Evolutionary conservation across 1,140 invertebrate genomes (phyloP).

Genomic region (Goniozus legneri): DNA sequence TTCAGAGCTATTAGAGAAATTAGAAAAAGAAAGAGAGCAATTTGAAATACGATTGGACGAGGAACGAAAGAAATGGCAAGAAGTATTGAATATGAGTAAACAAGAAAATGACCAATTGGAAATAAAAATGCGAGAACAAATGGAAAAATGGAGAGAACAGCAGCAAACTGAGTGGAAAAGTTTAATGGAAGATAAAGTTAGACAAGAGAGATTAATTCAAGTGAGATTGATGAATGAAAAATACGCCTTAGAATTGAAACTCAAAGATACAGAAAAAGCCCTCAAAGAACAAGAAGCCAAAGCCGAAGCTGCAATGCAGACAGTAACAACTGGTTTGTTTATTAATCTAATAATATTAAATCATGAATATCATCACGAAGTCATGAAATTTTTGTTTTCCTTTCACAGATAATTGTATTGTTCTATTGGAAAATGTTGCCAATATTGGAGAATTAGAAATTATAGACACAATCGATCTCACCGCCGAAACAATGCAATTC

Average conservation of each 20-base stretch:
- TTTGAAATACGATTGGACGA: slow-evolving; percentile 53
- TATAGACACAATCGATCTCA: slow-evolving; percentile 52
- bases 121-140: slow-evolving; percentile 47
- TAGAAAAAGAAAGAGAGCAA: slow-evolving; percentile 51
- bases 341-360: slow-evolving; percentile 3
- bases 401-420: slow-evolving; percentile 12
- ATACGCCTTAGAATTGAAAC: slow-evolving; percentile 33
- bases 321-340: slow-evolving; percentile 15
- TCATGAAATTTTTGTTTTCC: slow-evolving; percentile 7
- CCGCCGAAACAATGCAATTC: slow-evolving; percentile 22
- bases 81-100: slow-evolving; percentile 49
- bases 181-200: slow-evolving; percentile 43
- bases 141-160: slow-evolving; percentile 48
- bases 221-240: slow-evolving; percentile 50
- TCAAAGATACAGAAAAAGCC: slow-evolving; percentile 51
- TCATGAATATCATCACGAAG: slow-evolving; percentile 9
- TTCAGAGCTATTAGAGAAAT: slow-evolving; percentile 47
- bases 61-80: slow-evolving; percentile 53
- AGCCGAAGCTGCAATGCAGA: slow-evolving; percentile 22
- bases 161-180: slow-evolving; percentile 39
- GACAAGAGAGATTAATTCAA: slow-evolving; percentile 53
- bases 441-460: slow-evolving; percentile 34
- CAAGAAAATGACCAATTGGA: slow-evolving; percentile 51
- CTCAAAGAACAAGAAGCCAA: slow-evolving; percentile 48
- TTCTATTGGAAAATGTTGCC: slow-evolving; percentile 15